Conservation (phyloP, 1,140 invertebrate species). For the Ceratina australensis region DNA sequence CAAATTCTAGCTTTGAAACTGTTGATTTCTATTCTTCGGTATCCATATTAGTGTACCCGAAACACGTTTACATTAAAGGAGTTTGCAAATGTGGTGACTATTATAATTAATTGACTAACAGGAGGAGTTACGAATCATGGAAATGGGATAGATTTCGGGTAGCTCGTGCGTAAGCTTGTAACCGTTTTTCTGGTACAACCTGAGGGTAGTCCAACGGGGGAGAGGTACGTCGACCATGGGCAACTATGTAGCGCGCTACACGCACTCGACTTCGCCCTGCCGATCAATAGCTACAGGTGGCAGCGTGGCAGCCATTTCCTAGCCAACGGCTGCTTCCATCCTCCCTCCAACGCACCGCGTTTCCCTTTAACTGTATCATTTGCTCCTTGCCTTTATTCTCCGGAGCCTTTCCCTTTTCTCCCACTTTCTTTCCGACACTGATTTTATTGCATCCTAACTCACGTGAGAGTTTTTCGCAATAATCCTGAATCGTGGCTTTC, state of each 20-base stretch:
- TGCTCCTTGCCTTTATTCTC: conserved; percentile 38
- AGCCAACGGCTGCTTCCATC: conserved; percentile 63
- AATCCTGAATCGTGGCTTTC: too few relatives aligned
- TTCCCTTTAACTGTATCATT: conserved; percentile 47
- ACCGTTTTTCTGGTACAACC: conserved; percentile 39
- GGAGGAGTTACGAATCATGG: neutral
- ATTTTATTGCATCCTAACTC: too few relatives aligned
- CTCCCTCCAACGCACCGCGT: conserved; percentile 38
- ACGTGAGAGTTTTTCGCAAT: neutral
- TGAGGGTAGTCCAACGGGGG: conserved; percentile 19
- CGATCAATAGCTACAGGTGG: conserved; percentile 81
- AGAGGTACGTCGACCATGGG: conserved; percentile 44
- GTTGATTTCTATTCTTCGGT: too few relatives aligned
- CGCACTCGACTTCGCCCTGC: conserved; percentile 72
- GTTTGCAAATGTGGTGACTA: too few relatives aligned
- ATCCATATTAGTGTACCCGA: too few relatives aligned
- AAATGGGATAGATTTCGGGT: neutral
- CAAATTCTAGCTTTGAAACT: too few relatives aligned
- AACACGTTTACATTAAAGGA: too few relatives aligned
- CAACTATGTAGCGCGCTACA: conserved; percentile 61
- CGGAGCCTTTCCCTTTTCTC: neutral
- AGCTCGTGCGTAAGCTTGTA: conserved; percentile 42
- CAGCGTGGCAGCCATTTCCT: conserved; percentile 80
- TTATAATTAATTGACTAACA: neutral
- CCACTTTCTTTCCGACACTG: neutral